Conservation (phyloP, 2,888 invertebrate species). For the Athalia circularis region DNA sequence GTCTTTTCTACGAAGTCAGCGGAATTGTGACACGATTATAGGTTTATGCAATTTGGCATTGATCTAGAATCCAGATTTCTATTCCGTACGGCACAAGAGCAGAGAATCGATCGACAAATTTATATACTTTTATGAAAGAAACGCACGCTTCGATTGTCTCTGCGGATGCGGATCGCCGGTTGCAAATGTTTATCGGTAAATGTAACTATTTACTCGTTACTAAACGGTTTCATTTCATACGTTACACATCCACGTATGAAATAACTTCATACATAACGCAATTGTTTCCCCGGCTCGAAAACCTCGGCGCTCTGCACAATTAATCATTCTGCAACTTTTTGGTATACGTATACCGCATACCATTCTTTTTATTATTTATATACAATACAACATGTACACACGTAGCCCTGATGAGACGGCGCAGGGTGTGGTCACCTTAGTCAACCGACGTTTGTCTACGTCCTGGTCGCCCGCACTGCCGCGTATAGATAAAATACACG, state of each 20-base stretch:
- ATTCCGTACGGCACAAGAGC: background rate
- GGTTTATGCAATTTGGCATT: constrained; percentile 10
- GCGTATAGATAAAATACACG: background rate
- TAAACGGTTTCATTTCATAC: too few species aligned
- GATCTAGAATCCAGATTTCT: constrained; percentile 33
- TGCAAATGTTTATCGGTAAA: too few species aligned
- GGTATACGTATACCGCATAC: constrained; percentile 6
- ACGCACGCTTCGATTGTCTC: too few species aligned
- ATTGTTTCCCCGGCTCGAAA: background rate
- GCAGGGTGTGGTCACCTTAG: constrained; percentile 43
- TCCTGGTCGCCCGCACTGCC: constrained; percentile 34
- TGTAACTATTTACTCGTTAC: too few species aligned
- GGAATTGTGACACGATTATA: background rate
- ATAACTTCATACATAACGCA: background rate
- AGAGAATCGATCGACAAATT: background rate
- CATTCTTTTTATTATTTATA: background rate
- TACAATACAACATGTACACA: background rate
- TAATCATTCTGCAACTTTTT: constrained; percentile 1
- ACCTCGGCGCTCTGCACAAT: background rate
- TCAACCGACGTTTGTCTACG: constrained; percentile 33
- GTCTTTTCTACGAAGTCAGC: background rate
- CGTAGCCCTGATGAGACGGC: constrained; percentile 14
- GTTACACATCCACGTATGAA: too few species aligned
- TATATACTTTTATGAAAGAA: background rate
- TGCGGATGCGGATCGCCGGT: too few species aligned